Percentiles rank a stretch among this genome's conserved stretches.
phyloP scores from a whole-genome alignment of 2,113 vertebrate genomes.

The Nanorana parkeri region DNA sequence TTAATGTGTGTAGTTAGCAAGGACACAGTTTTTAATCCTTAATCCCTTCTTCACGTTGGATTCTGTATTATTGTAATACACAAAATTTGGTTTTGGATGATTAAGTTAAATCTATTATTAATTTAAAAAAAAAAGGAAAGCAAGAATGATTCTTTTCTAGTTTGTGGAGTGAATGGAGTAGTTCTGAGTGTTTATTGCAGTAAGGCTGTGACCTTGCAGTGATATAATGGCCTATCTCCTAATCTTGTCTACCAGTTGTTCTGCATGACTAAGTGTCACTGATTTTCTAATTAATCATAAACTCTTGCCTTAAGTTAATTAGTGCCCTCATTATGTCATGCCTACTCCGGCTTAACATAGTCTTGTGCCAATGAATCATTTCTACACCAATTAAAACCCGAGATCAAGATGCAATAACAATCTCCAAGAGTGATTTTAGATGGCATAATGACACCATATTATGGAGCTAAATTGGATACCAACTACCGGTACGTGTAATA shows the following conservation, averaged over 20 bases:
- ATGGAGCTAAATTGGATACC: conserved; percentile 56
- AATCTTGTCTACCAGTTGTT: conserved; percentile 60
- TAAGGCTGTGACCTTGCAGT: conserved; percentile 59
- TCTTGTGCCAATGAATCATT: conserved; percentile 63
- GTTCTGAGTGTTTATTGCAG: conserved; percentile 54
- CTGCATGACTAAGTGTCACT: conserved; percentile 58
- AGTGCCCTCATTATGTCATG: conserved; percentile 69
- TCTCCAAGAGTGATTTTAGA: conserved; percentile 51
- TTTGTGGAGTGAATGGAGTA: conserved; percentile 38
- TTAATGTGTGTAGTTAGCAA: neutral
- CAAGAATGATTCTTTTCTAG: neutral
- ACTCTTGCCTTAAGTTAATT: conserved; percentile 67
- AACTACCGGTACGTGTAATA: conserved; percentile 40
- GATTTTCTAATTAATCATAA: conserved; percentile 68
- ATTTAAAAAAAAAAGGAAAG: neutral
- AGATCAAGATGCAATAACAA: conserved; percentile 59
- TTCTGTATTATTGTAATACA: neutral
- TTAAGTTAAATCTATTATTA: neutral
- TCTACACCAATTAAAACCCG: conserved; percentile 56
- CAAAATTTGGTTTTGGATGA: neutral
- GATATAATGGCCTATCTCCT: conserved; percentile 58
- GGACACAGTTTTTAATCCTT: neutral
- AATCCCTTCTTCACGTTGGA: conserved; percentile 8
- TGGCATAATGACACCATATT: conserved; percentile 51
- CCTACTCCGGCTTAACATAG: conserved; percentile 62